phyloP scores from a whole-genome alignment of 1,140 invertebrate species.

The Cydia strobilella region DNA sequence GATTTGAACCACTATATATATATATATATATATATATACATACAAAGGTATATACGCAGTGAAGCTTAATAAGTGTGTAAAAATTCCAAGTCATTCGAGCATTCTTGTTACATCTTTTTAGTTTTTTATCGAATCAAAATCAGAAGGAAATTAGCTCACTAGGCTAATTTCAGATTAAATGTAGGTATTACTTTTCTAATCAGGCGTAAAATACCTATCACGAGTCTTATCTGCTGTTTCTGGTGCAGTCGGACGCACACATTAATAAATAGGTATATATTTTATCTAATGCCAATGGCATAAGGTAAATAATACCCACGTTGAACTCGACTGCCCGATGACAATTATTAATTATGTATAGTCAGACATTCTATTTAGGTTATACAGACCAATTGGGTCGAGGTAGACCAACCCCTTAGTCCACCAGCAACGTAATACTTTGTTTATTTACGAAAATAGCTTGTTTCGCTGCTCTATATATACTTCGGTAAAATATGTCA shows the following conservation, averaged over 20 bases:
- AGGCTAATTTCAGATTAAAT: slow-evolving; percentile 1
- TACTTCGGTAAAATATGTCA: too few relatives aligned
- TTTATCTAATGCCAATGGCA: background rate
- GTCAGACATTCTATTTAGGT: slow-evolving; percentile 5
- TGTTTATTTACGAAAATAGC: background rate
- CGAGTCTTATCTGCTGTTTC: background rate
- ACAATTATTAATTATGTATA: slow-evolving; percentile 8
- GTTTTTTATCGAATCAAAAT: too few relatives aligned
- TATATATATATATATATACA: too few relatives aligned
- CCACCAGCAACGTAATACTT: background rate
- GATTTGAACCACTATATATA: too few relatives aligned
- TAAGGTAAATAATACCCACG: background rate
- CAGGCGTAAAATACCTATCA: background rate
- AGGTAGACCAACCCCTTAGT: background rate
- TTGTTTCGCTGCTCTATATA: background rate
- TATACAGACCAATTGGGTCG: background rate
- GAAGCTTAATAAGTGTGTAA: too few relatives aligned
- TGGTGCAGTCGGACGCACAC: background rate
- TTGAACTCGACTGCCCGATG: background rate
- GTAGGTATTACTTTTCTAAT: background rate
- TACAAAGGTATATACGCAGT: too few relatives aligned
- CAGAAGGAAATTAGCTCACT: background rate
- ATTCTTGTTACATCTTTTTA: too few relatives aligned
- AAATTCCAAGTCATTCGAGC: too few relatives aligned
- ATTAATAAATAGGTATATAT: background rate